Evolutionary conservation across 1,140 invertebrate species (phyloP).

Genomic region (Branchinecta lindahli): DNA sequence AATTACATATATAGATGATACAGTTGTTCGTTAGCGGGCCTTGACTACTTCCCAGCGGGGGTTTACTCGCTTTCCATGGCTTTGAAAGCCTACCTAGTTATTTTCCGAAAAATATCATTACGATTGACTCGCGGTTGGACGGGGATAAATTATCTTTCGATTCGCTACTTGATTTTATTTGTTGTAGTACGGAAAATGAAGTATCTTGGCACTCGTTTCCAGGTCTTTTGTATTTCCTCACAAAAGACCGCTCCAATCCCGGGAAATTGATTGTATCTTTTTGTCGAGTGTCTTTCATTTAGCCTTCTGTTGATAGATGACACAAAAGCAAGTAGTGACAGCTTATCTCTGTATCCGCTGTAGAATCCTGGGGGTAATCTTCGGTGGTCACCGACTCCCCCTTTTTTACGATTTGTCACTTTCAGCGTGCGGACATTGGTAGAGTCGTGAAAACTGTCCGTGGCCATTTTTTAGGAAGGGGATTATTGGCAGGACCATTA

Average conservation of each 20-base stretch:
- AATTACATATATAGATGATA: no score
- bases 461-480: not conserved
- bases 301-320: not conserved
- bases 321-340: not conserved
- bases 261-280: not conserved
- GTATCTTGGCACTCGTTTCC: no score
- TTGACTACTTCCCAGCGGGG: no score
- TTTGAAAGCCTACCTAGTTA: no score
- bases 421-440: not conserved
- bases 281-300: not conserved
- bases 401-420: slow-evolving; percentile 10
- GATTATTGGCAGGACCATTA: slow-evolving; percentile 4
- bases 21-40: no score
- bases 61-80: no score
- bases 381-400: not conserved
- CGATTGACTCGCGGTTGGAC: no score
- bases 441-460: not conserved
- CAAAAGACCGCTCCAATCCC: not conserved
- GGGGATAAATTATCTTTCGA: no score
- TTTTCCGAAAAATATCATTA: no score
- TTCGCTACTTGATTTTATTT: no score
- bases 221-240: no score
- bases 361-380: not conserved
- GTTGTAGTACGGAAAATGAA: no score
- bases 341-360: slow-evolving; percentile 9